These are phyloP conservation scores for Percopsis transmontana DNA, from an alignment of 2,113 vertebrate species.

Conservation along the genomic window DNA sequence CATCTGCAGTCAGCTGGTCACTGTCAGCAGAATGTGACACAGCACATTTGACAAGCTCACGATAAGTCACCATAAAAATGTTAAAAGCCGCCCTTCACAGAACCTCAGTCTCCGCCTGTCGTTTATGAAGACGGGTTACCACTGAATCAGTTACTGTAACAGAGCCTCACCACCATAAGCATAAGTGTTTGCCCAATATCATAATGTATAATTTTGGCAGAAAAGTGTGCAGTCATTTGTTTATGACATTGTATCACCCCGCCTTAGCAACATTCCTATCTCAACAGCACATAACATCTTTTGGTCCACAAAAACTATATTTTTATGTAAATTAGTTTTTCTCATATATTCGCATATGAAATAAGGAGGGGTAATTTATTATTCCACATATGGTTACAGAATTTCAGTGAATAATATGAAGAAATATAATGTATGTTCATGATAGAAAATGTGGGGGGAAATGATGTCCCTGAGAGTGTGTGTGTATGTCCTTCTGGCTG, in stretches of 20 bases:
- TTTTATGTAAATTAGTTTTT: conserved; percentile 37
- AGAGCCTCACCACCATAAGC: no score
- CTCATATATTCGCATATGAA: conserved; percentile 9
- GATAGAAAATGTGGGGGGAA: conserved; percentile 39
- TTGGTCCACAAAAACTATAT: conserved; percentile 59
- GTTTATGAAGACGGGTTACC: no score
- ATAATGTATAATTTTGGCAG: no score
- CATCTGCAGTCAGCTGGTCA: no score
- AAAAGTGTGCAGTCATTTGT: conserved; percentile 66
- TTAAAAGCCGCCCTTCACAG: no score
- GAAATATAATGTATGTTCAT: conserved; percentile 38
- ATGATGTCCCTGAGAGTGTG: conserved; percentile 61
- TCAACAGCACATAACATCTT: conserved; percentile 68
- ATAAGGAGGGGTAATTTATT: conserved; percentile 7
- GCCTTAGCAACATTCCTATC: conserved; percentile 47
- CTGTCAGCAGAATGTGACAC: no score
- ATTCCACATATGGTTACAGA: conserved; percentile 51
- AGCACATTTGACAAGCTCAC: no score
- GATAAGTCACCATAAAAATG: no score
- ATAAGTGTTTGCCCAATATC: no score
- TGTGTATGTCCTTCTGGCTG: conserved; percentile 9
- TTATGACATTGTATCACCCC: conserved; percentile 47
- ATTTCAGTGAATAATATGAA: conserved; percentile 59
- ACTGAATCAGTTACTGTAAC: no score
- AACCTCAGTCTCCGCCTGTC: no score